Percentiles rank a stretch among this genome's conserved stretches.
Conservation (phyloP, 2,797 vertebrate species). For the Sebastolobus altivelis region DNA sequence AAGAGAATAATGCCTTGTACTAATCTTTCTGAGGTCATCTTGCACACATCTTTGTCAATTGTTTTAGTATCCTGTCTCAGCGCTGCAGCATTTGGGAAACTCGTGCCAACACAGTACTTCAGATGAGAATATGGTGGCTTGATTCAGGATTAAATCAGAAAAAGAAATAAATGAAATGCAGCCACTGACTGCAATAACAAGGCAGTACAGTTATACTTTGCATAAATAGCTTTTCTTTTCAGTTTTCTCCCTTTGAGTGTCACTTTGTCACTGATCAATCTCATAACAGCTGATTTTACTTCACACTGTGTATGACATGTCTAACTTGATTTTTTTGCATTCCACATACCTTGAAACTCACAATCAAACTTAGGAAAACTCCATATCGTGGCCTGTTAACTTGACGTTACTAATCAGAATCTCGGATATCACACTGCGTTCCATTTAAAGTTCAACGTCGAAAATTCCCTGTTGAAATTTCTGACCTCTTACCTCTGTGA, state of each 20-base stretch:
- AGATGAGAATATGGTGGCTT: slow-evolving; percentile 13
- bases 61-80: slow-evolving; percentile 39
- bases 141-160: slow-evolving; percentile 16
- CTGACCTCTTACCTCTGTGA: slow-evolving; percentile 35
- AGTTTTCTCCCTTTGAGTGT: not conserved
- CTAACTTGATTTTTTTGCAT: not conserved
- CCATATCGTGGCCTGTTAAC: not conserved
- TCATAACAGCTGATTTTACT: not conserved
- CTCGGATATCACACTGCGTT: not conserved
- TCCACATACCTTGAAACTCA: not conserved
- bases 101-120: slow-evolving; percentile 9
- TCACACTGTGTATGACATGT: not conserved
- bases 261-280: slow-evolving; percentile 7
- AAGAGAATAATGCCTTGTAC: slow-evolving; percentile 53
- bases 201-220: not conserved
- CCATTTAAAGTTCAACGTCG: not conserved
- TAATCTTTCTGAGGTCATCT: slow-evolving; percentile 65
- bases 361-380: not conserved
- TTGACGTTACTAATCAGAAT: not conserved
- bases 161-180: slow-evolving; percentile 18
- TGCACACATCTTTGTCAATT: slow-evolving; percentile 54
- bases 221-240: not conserved
- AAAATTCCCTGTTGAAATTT: not conserved
- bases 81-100: slow-evolving; percentile 13
- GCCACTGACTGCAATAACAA: not conserved